Evolutionary conservation across 2,888 invertebrate genomes (phyloP).

Genomic region (Saturnia pavonia): DNA sequence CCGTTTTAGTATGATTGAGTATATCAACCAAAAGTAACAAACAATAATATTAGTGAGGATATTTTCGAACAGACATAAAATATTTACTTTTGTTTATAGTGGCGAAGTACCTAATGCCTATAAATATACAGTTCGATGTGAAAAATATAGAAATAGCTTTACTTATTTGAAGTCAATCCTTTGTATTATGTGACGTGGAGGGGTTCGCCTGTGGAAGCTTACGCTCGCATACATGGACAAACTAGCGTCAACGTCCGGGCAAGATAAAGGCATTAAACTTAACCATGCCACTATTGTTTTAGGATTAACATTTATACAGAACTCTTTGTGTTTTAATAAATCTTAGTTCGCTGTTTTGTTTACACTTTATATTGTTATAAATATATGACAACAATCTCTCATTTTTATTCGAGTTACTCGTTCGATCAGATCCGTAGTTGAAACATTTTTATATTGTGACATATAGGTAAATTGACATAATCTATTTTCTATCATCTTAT

Average conservation of each 20-base stretch:
- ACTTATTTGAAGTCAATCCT: neutral
- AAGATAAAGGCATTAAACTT: slow-evolving; percentile 11
- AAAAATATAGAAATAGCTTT: neutral
- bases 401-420: too few relatives aligned
- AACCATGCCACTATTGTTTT: slow-evolving; percentile 2
- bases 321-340: neutral
- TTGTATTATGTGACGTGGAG: neutral
- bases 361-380: neutral
- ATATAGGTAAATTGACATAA: too few relatives aligned
- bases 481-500: too few relatives aligned
- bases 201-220: neutral
- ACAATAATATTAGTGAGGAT: too few relatives aligned
- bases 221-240: neutral
- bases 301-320: neutral
- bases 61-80: neutral
- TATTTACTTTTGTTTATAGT: neutral
- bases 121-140: neutral
- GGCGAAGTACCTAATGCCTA: neutral
- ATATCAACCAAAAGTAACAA: too few relatives aligned
- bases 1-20: too few relatives aligned
- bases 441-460: too few relatives aligned
- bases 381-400: neutral
- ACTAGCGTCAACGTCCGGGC: neutral
- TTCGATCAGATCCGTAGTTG: too few relatives aligned
- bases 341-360: neutral